Base-by-base conservation (phyloP, 2,888 invertebrate species). In the Tenthredo livida region DNA sequence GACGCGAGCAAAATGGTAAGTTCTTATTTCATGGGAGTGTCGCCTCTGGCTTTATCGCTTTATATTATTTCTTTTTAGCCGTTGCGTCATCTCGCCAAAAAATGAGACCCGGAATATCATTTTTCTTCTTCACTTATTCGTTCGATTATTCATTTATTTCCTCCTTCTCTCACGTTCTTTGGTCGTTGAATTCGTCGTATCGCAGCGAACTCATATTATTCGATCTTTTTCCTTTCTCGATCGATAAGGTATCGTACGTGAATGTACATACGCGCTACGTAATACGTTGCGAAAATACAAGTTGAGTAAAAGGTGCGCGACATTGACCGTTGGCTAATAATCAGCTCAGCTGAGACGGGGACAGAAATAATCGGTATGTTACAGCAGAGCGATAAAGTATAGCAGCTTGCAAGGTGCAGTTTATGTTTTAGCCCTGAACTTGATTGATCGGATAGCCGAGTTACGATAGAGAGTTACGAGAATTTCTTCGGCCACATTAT, bases 1-100 rank as follows among this genome's bases (percentile, higher is more conserved):
- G 86, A 88, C 87, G 87, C 86, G 85, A 87, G 84, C 88, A 87
- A 89, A 90, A 92, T 92, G 92, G 92, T 92, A 90, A 92, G 91
- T 90, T 61, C 47, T 85, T 70, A 15, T n/a, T 43, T 33, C 70
- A 70, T 37, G 29, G 70, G 70, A 70, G 70, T 70, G 37, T 17
- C 37, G 2, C 33, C 37, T 37, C 3, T 25, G 61, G 12, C 25
- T 61, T 25, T 25, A 25, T 61, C 5, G 7, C 17, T 25, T 61
- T 61, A 25, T 10, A 12, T 25, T 25, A 12, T 61, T 61, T 61
- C 10, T 21, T 61, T 61, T 25, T 25, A 25, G 9, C 61, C 61
- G 25, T 54, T 54, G 7, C 54, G n/a, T 54, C n/a, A 54, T 54
- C 1, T 0, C 54, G 47, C 3, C 6, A 2, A n/a, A 54, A 54